A percentile compares a stretch with the other conserved stretches of the same genome.
These are phyloP conservation scores for Chirona hameri DNA, from an alignment of 2,888 invertebrate species.

Conservation along the genomic window DNA sequence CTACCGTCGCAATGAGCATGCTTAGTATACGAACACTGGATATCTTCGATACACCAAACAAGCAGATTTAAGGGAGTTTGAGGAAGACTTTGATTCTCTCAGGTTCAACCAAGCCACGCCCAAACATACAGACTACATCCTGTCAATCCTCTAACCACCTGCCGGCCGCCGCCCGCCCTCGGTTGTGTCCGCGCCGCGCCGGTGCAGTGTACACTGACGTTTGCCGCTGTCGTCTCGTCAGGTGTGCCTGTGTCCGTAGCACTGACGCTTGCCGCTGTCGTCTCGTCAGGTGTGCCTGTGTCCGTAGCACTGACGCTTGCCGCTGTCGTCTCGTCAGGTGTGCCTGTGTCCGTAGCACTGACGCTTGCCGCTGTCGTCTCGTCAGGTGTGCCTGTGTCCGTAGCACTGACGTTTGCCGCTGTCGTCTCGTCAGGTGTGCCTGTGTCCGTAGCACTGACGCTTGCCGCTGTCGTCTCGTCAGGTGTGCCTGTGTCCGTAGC, in stretches of 20 bases:
- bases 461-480: constrained; percentile 37
- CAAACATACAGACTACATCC: too few relatives aligned
- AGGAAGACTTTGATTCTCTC: too few relatives aligned
- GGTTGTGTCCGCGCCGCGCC: neutral
- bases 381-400: constrained; percentile 78
- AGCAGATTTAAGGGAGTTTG: too few relatives aligned
- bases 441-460: constrained; percentile 72
- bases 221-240: constrained; percentile 37
- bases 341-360: constrained; percentile 84
- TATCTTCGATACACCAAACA: too few relatives aligned
- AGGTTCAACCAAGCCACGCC: too few relatives aligned
- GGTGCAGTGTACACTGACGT: neutral
- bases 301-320: constrained; percentile 60
- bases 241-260: constrained; percentile 87
- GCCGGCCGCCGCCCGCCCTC: too few relatives aligned
- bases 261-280: neutral
- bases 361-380: neutral
- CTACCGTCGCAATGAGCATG: too few relatives aligned
- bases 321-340: constrained; percentile 47
- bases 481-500: constrained; percentile 87
- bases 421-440: constrained; percentile 57
- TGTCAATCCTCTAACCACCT: too few relatives aligned
- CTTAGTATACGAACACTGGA: too few relatives aligned
- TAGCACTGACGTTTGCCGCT: constrained; percentile 52
- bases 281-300: constrained; percentile 70